These are phyloP conservation scores for Clavelina lepadiformis DNA, from an alignment of 23 tunicate genomes.

Conservation along the genomic window DNA sequence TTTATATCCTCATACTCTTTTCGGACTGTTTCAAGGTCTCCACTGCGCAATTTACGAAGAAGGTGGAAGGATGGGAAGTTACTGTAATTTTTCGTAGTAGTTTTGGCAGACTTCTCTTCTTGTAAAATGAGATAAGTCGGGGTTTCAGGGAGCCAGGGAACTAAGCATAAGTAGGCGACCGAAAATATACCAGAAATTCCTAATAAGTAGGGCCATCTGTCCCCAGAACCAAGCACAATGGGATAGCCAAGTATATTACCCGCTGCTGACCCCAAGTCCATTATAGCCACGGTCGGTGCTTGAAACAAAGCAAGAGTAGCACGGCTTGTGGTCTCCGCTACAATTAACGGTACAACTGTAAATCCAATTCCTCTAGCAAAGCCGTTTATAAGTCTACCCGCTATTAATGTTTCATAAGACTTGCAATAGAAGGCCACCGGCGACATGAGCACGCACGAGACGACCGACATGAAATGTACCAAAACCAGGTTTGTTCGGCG, in stretches of 20 bases:
- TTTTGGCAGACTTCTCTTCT: too few relatives aligned
- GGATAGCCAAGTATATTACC: slow-evolving; percentile 26
- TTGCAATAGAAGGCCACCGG: slow-evolving; percentile 28
- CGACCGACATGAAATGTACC: slow-evolving; percentile 25
- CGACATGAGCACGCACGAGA: slow-evolving; percentile 52
- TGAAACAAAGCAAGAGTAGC: slow-evolving; percentile 42
- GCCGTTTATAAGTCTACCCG: slow-evolving; percentile 52
- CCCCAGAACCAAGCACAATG: slow-evolving; percentile 25
- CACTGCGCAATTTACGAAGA: slow-evolving; percentile 12
- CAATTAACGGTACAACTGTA: slow-evolving; percentile 20
- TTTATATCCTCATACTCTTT: slow-evolving; percentile 13
- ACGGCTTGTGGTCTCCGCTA: slow-evolving; percentile 44
- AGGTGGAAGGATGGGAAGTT: not conserved
- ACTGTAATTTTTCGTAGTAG: not conserved
- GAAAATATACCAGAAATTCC: slow-evolving; percentile 32
- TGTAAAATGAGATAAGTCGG: slow-evolving; percentile 20
- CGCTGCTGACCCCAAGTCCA: slow-evolving; percentile 27
- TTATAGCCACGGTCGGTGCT: not conserved
- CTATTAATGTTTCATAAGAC: slow-evolving; percentile 45
- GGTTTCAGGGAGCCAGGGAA: slow-evolving; percentile 50
- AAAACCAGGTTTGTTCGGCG: slow-evolving; percentile 30
- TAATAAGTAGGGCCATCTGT: slow-evolving; percentile 28
- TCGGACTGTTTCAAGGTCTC: not conserved
- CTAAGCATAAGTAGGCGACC: slow-evolving; percentile 10
- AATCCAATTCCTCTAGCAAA: slow-evolving; percentile 47